A percentile compares a stretch with the other conserved stretches of the same genome.
phyloP scores from a whole-genome alignment of 2,888 invertebrate genomes.

The Orthosia cruda region DNA sequence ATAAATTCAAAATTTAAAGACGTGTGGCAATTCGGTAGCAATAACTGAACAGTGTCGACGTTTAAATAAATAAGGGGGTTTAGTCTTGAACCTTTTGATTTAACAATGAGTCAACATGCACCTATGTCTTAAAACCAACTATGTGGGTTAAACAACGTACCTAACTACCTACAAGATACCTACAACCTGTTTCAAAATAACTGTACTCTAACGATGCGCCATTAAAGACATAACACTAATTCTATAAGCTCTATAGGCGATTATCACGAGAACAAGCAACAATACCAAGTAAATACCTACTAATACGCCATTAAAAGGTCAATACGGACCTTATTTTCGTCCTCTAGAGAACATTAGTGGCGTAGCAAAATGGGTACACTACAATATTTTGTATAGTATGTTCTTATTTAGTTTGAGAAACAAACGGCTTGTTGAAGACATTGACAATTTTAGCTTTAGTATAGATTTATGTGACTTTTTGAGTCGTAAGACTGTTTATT shows the following conservation, averaged over 20 bases:
- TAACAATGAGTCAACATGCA: background rate
- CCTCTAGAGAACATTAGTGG: slow-evolving; percentile 41
- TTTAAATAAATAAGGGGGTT: too few species aligned
- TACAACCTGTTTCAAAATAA: slow-evolving; percentile 29
- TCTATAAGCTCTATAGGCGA: slow-evolving; percentile 23
- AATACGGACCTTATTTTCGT: slow-evolving; percentile 55
- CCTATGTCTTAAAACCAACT: background rate
- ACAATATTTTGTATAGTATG: slow-evolving; percentile 4
- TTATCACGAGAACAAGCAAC: slow-evolving; percentile 46
- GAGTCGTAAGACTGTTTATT: too few species aligned
- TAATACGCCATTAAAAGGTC: slow-evolving; percentile 63
- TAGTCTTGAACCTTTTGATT: background rate
- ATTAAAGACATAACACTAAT: slow-evolving; percentile 28
- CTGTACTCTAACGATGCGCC: slow-evolving; percentile 33
- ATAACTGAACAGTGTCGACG: too few species aligned
- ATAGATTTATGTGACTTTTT: too few species aligned
- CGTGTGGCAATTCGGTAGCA: too few species aligned
- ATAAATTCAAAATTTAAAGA: too few species aligned
- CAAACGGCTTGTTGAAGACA: background rate
- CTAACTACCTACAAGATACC: background rate
- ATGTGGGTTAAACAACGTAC: slow-evolving; percentile 2
- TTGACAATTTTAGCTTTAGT: too few species aligned
- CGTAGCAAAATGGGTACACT: slow-evolving; percentile 15
- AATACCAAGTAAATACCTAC: slow-evolving; percentile 46
- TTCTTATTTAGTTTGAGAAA: background rate